Percentiles rank a stretch among this genome's conserved stretches.
phyloP scores from a whole-genome alignment of 2,113 vertebrate genomes.

The Microcebus lehilahytsara region DNA sequence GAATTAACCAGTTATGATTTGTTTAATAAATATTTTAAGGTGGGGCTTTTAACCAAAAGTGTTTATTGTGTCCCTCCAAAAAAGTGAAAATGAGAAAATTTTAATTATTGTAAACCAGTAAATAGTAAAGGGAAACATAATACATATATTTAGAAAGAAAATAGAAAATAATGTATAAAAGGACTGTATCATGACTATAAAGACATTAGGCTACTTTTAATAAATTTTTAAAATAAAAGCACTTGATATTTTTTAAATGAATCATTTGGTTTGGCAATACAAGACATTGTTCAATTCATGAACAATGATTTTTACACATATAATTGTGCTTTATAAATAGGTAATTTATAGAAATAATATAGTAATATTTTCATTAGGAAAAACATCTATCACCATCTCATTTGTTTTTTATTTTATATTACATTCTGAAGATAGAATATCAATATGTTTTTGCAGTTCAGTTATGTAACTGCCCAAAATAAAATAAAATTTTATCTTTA shows the following conservation, averaged over 20 bases:
- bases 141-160: not conserved
- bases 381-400: not conserved
- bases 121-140: not conserved
- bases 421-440: not conserved
- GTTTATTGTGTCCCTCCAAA: not conserved
- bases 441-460: not conserved
- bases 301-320: not conserved
- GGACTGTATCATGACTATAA: not conserved
- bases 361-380: not conserved
- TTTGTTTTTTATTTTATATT: slow-evolving; percentile 30
- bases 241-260: not conserved
- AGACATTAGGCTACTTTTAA: not conserved
- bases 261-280: not conserved
- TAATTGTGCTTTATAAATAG: not conserved
- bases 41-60: slow-evolving; percentile 4
- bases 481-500: slow-evolving; percentile 37
- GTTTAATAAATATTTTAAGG: not conserved
- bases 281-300: not conserved
- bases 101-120: not conserved
- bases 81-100: not conserved
- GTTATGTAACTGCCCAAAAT: not conserved
- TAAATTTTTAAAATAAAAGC: not conserved
- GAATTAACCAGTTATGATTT: not conserved
- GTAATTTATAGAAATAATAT: not conserved
- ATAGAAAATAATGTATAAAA: not conserved